These are phyloP conservation scores for Galago senegalensis DNA, from an alignment of 2,797 vertebrate genomes.

Conservation along the genomic window DNA sequence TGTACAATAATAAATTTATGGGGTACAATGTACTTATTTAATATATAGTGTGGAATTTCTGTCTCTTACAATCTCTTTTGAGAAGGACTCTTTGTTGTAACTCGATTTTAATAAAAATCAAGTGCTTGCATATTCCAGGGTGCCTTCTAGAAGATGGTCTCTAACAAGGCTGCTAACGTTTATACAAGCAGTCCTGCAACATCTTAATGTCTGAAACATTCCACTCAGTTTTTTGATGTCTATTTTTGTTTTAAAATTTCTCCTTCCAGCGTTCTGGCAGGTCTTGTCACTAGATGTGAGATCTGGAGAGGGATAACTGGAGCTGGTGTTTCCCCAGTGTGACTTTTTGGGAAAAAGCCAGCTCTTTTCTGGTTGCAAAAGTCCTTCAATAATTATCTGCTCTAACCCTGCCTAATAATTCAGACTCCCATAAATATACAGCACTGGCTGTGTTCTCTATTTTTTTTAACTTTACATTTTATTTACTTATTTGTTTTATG, in stretches of 20 bases:
- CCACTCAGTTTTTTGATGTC: background rate
- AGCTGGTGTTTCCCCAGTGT: background rate
- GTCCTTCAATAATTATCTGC: background rate
- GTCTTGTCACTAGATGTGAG: background rate
- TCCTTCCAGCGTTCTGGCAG: slow-evolving; percentile 10
- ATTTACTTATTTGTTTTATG: no score
- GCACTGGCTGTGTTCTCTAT: background rate
- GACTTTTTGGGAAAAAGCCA: background rate
- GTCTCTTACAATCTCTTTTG: background rate
- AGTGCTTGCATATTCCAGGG: background rate
- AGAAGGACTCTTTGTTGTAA: background rate
- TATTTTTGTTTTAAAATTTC: background rate
- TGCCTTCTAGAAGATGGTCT: background rate
- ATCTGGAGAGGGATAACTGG: background rate
- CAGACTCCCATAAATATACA: background rate
- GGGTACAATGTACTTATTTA: no score
- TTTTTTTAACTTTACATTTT: background rate
- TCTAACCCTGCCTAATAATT: background rate
- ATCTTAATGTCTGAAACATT: background rate
- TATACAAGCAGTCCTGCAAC: background rate
- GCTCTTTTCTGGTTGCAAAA: background rate
- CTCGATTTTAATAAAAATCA: slow-evolving; percentile 22
- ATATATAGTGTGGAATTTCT: background rate
- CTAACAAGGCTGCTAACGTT: background rate
- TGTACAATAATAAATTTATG: no score